Evolutionary conservation across 2,113 vertebrate species (phyloP).

Genomic region (Ptyas mucosa): DNA sequence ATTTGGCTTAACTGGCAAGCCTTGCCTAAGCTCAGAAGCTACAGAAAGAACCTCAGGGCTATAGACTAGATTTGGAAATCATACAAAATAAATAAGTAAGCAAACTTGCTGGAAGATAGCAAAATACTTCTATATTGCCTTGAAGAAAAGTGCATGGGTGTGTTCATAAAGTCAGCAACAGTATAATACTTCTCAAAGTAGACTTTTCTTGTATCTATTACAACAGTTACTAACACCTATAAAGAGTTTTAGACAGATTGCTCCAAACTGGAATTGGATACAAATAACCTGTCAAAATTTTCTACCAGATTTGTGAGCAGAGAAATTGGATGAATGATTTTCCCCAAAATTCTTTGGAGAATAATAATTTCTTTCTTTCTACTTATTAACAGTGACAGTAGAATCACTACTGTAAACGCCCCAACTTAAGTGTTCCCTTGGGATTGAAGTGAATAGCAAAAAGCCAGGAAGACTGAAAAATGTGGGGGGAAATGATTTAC

Average conservation of each 20-base stretch:
- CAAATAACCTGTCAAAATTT: not conserved
- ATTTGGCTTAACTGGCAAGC: not conserved
- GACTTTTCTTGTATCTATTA: not conserved
- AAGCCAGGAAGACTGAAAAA: not conserved
- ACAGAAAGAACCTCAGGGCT: not conserved
- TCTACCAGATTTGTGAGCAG: not conserved
- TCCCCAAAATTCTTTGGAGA: not conserved
- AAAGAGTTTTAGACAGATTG: not conserved
- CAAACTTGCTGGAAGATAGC: not conserved
- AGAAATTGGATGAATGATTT: not conserved
- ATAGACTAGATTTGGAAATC: not conserved
- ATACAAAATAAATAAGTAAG: not conserved
- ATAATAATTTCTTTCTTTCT: not conserved
- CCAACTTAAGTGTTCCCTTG: not conserved
- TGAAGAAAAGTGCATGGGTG: not conserved
- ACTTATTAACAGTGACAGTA: not conserved
- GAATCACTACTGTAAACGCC: not conserved
- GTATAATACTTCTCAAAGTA: not conserved
- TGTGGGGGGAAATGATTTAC: not conserved
- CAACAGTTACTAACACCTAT: not conserved
- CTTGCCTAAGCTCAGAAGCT: not conserved
- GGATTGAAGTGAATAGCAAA: not conserved
- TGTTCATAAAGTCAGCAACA: not conserved
- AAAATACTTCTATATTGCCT: not conserved
- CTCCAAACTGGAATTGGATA: slow-evolving; percentile 14